Evolutionary conservation across 2,888 invertebrate genomes (phyloP).

Genomic region (Nematopogon swammerdamellus): DNA sequence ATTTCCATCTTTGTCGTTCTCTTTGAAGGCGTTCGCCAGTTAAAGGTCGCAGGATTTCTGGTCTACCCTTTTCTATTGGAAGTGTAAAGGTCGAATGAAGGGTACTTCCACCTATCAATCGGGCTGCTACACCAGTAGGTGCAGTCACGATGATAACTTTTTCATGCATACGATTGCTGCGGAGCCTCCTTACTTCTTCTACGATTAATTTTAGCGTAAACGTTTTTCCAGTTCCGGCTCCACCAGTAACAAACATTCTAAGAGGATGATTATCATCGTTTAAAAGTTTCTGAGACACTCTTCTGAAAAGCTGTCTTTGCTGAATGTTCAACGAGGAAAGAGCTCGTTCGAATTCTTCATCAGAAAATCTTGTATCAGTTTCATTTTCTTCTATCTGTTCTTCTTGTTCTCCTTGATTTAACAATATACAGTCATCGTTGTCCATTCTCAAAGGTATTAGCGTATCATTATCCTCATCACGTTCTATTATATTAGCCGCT

Average conservation of each 20-base stretch:
- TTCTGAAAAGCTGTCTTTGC: background rate
- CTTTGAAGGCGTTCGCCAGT: background rate
- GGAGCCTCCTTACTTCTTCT: constrained; percentile 1
- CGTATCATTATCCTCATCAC: too few species aligned
- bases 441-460: too few species aligned
- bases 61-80: too few species aligned
- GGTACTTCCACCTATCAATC: background rate
- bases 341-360: constrained; percentile 1
- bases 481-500: too few species aligned
- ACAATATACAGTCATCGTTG: too few species aligned
- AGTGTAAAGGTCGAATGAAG: too few species aligned
- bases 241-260: constrained; percentile 1
- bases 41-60: constrained; percentile 1
- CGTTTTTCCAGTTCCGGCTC: background rate
- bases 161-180: too few species aligned
- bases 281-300: background rate
- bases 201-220: background rate
- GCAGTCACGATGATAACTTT: background rate
- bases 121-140: background rate
- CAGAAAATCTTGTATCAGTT: too few species aligned
- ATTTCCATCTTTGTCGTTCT: background rate
- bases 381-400: constrained; percentile 4
- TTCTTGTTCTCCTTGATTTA: constrained; percentile 9
- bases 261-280: background rate
- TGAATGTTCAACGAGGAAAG: background rate